Evolutionary conservation across 2,797 vertebrate species (phyloP).

Genomic region (Alfaro cultratus): DNA sequence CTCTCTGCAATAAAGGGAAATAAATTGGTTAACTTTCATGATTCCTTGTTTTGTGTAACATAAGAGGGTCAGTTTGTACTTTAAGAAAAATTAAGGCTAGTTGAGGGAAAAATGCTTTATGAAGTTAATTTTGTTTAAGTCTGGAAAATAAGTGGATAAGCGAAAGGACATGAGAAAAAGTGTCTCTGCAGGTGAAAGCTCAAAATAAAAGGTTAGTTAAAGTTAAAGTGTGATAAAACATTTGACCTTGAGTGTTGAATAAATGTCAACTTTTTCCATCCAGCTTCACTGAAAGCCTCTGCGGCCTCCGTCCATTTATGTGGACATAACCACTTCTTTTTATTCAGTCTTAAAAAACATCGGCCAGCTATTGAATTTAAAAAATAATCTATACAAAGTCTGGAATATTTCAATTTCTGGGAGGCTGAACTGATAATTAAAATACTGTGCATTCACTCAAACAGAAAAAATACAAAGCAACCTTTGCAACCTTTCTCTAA

Average conservation of each 20-base stretch:
- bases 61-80: too few species aligned
- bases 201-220: background rate
- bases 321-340: background rate
- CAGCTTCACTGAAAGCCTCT: background rate
- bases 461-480: background rate
- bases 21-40: too few species aligned
- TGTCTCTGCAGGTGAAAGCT: background rate
- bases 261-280: background rate
- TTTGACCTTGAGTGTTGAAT: background rate
- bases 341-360: background rate
- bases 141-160: background rate
- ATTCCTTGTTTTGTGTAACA: too few species aligned
- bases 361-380: background rate
- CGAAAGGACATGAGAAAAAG: background rate
- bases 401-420: background rate
- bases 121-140: background rate
- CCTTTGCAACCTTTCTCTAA: too few species aligned
- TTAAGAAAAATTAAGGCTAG: too few species aligned
- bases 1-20: too few species aligned
- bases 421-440: background rate
- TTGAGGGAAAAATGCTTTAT: too few species aligned
- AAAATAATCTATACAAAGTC: background rate
- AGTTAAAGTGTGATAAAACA: background rate
- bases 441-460: background rate
- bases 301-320: background rate